Evolutionary conservation across 2,888 invertebrate genomes (phyloP), one percentile per base, ranked within the genome.

Genomic region (Habroteleia sp.): DNA sequence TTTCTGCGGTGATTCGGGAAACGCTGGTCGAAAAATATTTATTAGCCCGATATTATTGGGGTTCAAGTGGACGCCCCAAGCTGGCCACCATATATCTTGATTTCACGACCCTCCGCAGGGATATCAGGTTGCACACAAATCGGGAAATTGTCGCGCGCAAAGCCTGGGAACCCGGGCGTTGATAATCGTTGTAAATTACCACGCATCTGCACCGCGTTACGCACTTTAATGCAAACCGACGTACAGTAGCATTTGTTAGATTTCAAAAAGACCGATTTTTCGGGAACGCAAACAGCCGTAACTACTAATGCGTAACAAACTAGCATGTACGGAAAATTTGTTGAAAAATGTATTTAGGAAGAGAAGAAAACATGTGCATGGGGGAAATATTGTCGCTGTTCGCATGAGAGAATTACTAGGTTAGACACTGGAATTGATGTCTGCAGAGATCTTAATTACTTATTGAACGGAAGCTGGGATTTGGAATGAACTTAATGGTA

Each of bases 41-140:
- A 86, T 86, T 86, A 81, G 81, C 74, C 74, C 39, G 16, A 20
- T 23, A 62, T 46, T 10, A 29, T 44, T 25, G 44, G 44, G 58
- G 58, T 35, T 44, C 33, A 20, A 44, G 39, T 42, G 20, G 50
- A 58, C 71, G 71, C 78, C 77, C 74, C 68, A 62, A 74, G 69
- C 72, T 60, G 76, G 35, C 79, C 76, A 77, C 82, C 82, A 87
- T 88, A 86, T 86, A 88, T 88, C 88, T 88, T 86, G 87, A 87
- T 88, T 88, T 84, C 81, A 84, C 83, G 87, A 87, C 87, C 87
- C 88, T 85, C 83, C 85, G 83, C 86, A 85, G 82, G 85, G 62
- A 83, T 88, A 87, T 88, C 88, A 82, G 84, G 86, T 87, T 88
- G 81, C 87, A 83, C 86, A 83, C 81, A 87, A 88, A 88, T 87